phyloP scores from a whole-genome alignment of 1,140 invertebrate genomes.

The Drosophila kanapiae region DNA sequence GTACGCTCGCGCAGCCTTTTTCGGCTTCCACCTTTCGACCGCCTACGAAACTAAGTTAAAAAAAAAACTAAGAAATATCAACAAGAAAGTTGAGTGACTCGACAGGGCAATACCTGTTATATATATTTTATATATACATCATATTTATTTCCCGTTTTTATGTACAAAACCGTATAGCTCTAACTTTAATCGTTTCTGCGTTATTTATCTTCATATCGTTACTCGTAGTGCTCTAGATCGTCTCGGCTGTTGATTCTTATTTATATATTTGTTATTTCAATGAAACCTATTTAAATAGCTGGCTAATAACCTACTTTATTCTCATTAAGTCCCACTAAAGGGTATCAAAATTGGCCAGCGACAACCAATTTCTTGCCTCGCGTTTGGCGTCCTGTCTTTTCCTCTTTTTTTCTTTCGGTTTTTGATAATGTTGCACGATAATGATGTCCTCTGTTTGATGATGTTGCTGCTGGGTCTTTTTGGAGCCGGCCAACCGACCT shows the following conservation, averaged over 20 bases:
- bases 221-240: no score
- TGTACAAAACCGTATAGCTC: background rate
- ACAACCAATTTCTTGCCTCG: slow-evolving; percentile 71
- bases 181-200: background rate
- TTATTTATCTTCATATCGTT: background rate
- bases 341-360: slow-evolving; percentile 44
- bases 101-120: slow-evolving; percentile 2
- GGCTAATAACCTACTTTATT: no score
- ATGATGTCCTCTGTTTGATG: slow-evolving; percentile 82
- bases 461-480: slow-evolving; percentile 56
- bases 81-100: no score
- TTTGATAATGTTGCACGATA: slow-evolving; percentile 80
- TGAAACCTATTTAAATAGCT: no score
- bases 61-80: background rate
- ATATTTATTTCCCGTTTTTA: background rate
- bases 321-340: background rate
- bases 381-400: slow-evolving; percentile 18
- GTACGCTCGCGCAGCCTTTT: slow-evolving; percentile 7
- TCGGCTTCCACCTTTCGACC: slow-evolving; percentile 50
- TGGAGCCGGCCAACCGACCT: slow-evolving; percentile 29
- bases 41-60: slow-evolving; percentile 54
- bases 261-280: background rate
- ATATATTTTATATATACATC: background rate
- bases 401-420: slow-evolving; percentile 20
- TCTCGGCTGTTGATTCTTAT: background rate